phyloP scores from a whole-genome alignment of 2,888 invertebrate genomes.

The Apamea epomidion region DNA sequence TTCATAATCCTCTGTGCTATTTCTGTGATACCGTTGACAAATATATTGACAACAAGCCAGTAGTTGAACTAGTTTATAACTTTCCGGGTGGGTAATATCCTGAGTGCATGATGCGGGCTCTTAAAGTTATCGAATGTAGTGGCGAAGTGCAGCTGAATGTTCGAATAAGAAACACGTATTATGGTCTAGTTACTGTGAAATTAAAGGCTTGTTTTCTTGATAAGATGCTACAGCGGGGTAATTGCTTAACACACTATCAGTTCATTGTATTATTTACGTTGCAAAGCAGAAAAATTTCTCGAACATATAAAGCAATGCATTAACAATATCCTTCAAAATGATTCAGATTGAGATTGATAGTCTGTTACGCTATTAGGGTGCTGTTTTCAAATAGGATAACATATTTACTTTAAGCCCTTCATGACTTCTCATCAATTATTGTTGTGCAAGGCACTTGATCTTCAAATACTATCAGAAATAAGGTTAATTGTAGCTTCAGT shows the following conservation, averaged over 20 bases:
- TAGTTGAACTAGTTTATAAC: constrained; percentile 42
- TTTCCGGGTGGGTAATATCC: constrained; percentile 50
- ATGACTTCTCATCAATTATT: neutral
- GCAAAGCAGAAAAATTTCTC: neutral
- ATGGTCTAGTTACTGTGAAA: constrained; percentile 14
- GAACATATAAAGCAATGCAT: neutral
- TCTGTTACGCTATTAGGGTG: neutral
- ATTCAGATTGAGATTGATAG: neutral
- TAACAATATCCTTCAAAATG: neutral
- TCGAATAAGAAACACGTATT: constrained; percentile 17
- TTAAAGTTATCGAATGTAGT: constrained; percentile 45
- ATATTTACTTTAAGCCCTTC: neutral
- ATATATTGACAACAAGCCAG: constrained; percentile 49
- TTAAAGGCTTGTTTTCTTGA: constrained; percentile 14
- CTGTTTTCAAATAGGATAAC: neutral
- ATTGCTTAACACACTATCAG: neutral
- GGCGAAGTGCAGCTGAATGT: constrained; percentile 22
- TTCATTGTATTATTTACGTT: neutral
- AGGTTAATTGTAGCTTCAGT: too few species aligned
- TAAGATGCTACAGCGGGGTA: neutral
- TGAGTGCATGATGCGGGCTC: constrained; percentile 55
- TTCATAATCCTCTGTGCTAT: constrained; percentile 58
- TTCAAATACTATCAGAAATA: neutral
- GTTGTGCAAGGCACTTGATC: neutral
- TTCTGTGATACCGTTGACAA: constrained; percentile 62